Evolutionary conservation across 2,888 invertebrate genomes (phyloP).

Genomic region (Platynereis dumerilii): DNA sequence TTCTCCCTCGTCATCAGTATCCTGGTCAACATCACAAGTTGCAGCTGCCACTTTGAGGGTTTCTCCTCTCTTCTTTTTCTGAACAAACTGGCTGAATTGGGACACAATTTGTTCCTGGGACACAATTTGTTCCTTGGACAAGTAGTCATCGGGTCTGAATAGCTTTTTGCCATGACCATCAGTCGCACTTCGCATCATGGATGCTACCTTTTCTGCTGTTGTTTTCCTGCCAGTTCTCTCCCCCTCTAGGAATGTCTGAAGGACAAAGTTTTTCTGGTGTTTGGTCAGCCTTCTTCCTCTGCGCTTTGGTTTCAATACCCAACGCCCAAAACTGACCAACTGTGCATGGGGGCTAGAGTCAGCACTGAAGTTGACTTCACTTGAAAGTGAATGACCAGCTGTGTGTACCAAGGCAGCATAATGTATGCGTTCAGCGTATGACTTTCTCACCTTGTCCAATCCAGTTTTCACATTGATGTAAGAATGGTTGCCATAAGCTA

Average conservation of each 20-base stretch:
- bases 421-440: neutral
- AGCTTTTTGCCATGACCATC: constrained; percentile 11
- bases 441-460: constrained; percentile 5
- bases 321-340: too few relatives aligned
- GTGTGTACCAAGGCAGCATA: neutral
- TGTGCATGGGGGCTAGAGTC: too few relatives aligned
- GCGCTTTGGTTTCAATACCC: too few relatives aligned
- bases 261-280: neutral
- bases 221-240: constrained; percentile 3
- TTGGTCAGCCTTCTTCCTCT: too few relatives aligned
- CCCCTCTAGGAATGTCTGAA: neutral
- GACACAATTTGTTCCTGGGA: too few relatives aligned
- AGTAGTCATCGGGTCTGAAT: constrained; percentile 6
- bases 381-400: constrained; percentile 3
- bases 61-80: too few relatives aligned
- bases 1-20: too few relatives aligned
- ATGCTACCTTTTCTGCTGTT: constrained; percentile 4
- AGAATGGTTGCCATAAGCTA: constrained; percentile 2
- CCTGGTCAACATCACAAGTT: too few relatives aligned
- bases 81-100: too few relatives aligned
- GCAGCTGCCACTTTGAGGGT: too few relatives aligned
- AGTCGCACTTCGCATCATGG: constrained; percentile 6
- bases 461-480: constrained; percentile 1
- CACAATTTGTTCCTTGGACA: constrained; percentile 1
- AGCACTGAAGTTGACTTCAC: too few relatives aligned